A percentile compares a stretch with the other conserved stretches of the same genome.
Conservation (phyloP, 2,113 vertebrate species). For the Myanophis thanlyinensis region DNA sequence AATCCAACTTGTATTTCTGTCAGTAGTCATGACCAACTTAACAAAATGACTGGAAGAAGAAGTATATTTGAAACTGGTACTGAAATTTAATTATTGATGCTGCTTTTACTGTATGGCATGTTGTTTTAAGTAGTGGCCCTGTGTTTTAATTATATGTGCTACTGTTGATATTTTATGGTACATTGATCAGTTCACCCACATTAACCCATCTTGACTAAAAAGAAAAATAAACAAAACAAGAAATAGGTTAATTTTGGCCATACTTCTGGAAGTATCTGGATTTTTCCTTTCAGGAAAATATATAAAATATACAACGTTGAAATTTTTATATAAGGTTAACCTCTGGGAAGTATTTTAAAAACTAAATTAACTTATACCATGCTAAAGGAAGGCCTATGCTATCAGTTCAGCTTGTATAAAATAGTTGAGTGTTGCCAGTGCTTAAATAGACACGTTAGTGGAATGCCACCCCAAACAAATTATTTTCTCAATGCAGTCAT, state of each 20-base stretch:
- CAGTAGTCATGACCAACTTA: background rate
- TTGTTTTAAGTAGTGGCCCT: background rate
- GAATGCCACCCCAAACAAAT: constrained; percentile 13
- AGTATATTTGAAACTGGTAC: background rate
- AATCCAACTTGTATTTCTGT: background rate
- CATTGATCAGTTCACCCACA: background rate
- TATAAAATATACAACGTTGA: background rate
- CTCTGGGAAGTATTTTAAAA: background rate
- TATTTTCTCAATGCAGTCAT: background rate
- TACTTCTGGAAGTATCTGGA: background rate
- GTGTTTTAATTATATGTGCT: background rate
- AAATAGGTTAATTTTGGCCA: background rate
- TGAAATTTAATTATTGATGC: background rate
- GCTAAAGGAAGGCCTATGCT: background rate
- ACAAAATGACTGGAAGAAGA: background rate
- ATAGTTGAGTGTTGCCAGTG: background rate
- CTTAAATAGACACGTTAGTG: background rate
- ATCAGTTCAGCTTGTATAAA: background rate
- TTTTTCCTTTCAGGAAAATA: background rate
- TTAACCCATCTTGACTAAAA: background rate
- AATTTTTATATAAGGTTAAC: background rate
- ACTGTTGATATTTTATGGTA: background rate
- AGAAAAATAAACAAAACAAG: background rate
- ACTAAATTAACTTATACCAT: background rate
- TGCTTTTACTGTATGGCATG: background rate